Conservation (phyloP, 2,888 invertebrate species). For the Sminthurinus aureus region DNA sequence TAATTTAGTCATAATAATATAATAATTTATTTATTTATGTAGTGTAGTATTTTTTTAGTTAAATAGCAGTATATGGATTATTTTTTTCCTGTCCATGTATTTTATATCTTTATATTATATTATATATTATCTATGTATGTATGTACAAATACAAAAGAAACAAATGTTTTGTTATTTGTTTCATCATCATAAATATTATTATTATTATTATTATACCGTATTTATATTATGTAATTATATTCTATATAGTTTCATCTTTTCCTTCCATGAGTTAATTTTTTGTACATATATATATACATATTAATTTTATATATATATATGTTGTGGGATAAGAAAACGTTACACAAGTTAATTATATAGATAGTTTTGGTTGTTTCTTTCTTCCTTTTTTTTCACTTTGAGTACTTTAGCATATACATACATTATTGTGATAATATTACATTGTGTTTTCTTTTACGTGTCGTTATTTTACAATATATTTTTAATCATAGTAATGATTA, state of each 20-base stretch:
- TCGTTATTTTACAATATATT: neutral
- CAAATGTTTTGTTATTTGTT: neutral
- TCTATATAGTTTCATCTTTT: neutral
- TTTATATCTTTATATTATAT: neutral
- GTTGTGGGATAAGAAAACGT: neutral
- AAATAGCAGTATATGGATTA: neutral
- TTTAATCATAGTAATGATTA: neutral
- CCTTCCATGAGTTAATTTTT: slow-evolving; percentile 2
- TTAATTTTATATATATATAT: neutral
- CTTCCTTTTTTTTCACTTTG: slow-evolving; percentile 1
- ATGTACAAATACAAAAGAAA: slow-evolving; percentile 20
- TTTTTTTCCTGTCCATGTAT: too few species aligned
- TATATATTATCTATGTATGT: neutral
- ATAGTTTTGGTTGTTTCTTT: neutral
- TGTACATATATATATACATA: neutral
- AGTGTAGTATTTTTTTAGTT: neutral
- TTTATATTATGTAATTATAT: slow-evolving; percentile 1
- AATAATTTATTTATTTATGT: slow-evolving; percentile 6
- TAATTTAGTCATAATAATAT: slow-evolving; percentile 3
- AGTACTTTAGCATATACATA: neutral
- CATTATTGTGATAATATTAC: neutral
- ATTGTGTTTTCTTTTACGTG: neutral
- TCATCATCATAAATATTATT: slow-evolving; percentile 3
- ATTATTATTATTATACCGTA: neutral
- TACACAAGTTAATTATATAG: neutral